Percentiles rank a stretch among this genome's conserved stretches.
phyloP scores from a whole-genome alignment of 2,888 invertebrate genomes.

The Schizaphis graminum region DNA sequence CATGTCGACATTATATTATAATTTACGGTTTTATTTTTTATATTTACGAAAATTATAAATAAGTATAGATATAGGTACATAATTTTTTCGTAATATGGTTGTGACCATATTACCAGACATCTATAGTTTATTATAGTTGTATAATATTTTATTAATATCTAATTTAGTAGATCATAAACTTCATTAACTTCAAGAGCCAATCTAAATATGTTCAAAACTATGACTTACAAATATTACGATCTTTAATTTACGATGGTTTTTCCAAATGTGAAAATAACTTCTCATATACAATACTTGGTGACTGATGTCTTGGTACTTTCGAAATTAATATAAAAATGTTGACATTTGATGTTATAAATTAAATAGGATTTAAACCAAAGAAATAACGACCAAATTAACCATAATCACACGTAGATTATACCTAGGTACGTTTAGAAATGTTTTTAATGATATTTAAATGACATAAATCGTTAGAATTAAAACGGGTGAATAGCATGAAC shows the following conservation, averaged over 20 bases:
- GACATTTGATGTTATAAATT: not conserved
- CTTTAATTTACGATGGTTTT: not conserved
- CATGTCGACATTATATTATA: not conserved
- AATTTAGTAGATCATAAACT: not conserved
- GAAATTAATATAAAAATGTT: not conserved
- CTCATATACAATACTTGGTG: not conserved
- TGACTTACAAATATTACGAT: not conserved
- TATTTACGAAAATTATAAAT: not conserved
- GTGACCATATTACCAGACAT: not conserved
- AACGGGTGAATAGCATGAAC: not conserved
- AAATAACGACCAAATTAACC: not conserved
- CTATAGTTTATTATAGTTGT: not conserved
- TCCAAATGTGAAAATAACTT: not conserved
- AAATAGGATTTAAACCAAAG: not conserved
- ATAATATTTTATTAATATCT: not conserved
- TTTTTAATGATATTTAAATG: slow-evolving; percentile 9
- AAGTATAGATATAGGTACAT: not conserved
- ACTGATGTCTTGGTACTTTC: not conserved
- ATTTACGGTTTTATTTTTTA: not conserved
- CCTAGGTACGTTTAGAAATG: not conserved
- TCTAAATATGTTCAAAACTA: not conserved
- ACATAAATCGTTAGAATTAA: not conserved
- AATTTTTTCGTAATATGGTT: not conserved
- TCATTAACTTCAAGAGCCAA: not conserved
- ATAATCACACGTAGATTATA: not conserved